Percentiles rank a stretch among this genome's conserved stretches.
These are phyloP conservation scores for Mormyrus iriodes DNA, from an alignment of 2,113 vertebrate species.

Conservation along the genomic window DNA sequence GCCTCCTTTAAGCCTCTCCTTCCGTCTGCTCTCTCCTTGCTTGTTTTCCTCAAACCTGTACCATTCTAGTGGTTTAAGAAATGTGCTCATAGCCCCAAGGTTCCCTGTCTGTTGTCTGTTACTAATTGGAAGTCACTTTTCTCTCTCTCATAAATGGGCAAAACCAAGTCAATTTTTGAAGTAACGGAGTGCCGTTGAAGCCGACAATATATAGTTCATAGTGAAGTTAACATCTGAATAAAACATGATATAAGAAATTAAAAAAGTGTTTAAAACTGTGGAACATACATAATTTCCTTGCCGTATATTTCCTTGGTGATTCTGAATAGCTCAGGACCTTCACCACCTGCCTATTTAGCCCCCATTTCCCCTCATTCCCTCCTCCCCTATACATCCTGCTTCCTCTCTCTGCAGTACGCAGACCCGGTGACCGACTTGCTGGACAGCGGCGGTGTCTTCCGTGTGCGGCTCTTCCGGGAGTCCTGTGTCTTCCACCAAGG, in stretches of 20 bases:
- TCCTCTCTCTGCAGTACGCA: slow-evolving; percentile 65
- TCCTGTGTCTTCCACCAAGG: slow-evolving; percentile 88
- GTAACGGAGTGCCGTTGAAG: not conserved
- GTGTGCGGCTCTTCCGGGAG: slow-evolving; percentile 76
- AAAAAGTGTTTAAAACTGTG: not conserved
- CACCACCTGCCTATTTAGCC: not conserved
- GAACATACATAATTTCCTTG: not conserved
- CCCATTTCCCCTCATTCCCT: not conserved
- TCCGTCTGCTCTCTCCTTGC: not conserved
- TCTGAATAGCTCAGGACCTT: not conserved
- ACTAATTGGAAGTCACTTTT: not conserved
- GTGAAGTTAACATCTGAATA: not conserved
- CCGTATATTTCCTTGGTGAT: not conserved
- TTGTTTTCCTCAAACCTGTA: not conserved
- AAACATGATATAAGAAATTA: not conserved
- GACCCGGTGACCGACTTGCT: slow-evolving; percentile 82
- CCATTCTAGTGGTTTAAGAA: not conserved
- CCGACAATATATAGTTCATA: not conserved
- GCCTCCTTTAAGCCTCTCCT: not conserved
- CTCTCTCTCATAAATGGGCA: not conserved
- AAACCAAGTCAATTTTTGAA: not conserved
- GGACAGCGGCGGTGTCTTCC: slow-evolving; percentile 73
- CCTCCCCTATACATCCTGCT: not conserved
- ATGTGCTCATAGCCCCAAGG: not conserved
- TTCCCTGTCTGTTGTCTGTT: not conserved